Evolutionary conservation across 2,888 invertebrate genomes (phyloP).

Genomic region (Scaptomyza tumidula): DNA sequence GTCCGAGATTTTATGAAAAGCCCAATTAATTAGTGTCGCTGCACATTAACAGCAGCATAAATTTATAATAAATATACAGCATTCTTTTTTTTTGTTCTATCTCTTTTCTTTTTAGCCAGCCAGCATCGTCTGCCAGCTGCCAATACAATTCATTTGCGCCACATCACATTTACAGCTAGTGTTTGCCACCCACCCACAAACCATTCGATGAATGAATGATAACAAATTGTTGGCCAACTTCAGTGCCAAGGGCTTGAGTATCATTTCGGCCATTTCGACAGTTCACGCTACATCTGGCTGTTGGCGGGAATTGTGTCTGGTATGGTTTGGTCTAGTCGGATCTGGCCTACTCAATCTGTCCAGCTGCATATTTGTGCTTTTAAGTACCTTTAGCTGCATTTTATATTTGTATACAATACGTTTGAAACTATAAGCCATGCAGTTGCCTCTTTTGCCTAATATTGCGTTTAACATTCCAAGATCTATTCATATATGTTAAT

Average conservation of each 20-base stretch:
- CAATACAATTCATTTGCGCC: conserved; percentile 78
- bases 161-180: conserved; percentile 44
- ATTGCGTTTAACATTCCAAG: not conserved
- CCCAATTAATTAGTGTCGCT: conserved; percentile 74
- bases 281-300: conserved; percentile 16
- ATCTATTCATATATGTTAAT: not conserved
- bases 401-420: conserved; percentile 68
- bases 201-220: conserved; percentile 33
- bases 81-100: not conserved
- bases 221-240: conserved; percentile 64
- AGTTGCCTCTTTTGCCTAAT: conserved; percentile 12
- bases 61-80: conserved; percentile 66
- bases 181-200: conserved; percentile 8
- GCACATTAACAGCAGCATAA: conserved; percentile 54
- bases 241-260: conserved; percentile 15
- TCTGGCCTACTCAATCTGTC: conserved; percentile 9
- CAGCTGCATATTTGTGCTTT: conserved; percentile 40
- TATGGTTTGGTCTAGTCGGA: not conserved
- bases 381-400: conserved; percentile 40
- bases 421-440: conserved; percentile 53
- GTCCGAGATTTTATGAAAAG: conserved; percentile 71
- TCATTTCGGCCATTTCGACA: conserved; percentile 24
- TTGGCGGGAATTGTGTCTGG: not conserved
- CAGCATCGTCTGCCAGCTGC: conserved; percentile 65
- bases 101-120: conserved; percentile 15